phyloP scores from a whole-genome alignment of 2,797 vertebrate genomes.

The Mormyrus proboscirostris region DNA sequence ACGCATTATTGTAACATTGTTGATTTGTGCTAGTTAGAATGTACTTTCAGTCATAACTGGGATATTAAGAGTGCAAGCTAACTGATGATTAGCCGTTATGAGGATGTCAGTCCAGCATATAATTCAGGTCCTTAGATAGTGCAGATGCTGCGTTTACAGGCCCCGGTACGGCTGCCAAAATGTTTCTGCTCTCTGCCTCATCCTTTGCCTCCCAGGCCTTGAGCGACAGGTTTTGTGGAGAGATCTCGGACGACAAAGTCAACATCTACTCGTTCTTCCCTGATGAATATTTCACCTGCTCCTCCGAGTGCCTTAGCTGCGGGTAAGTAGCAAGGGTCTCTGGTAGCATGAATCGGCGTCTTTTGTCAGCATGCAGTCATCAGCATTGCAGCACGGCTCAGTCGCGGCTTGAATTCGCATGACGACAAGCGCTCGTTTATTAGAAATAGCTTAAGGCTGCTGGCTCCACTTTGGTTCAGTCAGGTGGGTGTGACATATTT shows the following conservation, averaged over 20 bases:
- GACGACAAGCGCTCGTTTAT: not conserved
- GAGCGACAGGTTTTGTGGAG: slow-evolving; percentile 69
- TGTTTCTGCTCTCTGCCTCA: not conserved
- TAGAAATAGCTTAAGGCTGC: not conserved
- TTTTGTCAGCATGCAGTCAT: not conserved
- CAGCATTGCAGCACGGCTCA: not conserved
- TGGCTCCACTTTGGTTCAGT: not conserved
- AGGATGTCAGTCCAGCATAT: not conserved
- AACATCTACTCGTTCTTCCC: slow-evolving; percentile 69
- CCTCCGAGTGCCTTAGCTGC: slow-evolving; percentile 72
- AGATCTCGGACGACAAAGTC: slow-evolving; percentile 65
- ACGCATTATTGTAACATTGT: not conserved
- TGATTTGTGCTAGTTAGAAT: not conserved
- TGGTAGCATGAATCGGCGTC: too few relatives aligned
- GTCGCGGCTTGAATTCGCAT: not conserved
- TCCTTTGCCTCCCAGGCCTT: slow-evolving; percentile 52
- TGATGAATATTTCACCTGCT: slow-evolving; percentile 78
- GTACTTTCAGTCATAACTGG: not conserved
- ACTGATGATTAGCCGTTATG: not conserved
- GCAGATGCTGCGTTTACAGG: not conserved
- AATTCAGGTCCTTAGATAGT: not conserved
- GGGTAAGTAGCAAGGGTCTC: slow-evolving; percentile 49
- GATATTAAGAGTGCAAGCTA: not conserved
- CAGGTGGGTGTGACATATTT: not conserved
- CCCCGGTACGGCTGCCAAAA: not conserved